A percentile compares a stretch with the other conserved stretches of the same genome.
Conservation (phyloP, 2,888 invertebrate species). For the Apamea crenata region DNA sequence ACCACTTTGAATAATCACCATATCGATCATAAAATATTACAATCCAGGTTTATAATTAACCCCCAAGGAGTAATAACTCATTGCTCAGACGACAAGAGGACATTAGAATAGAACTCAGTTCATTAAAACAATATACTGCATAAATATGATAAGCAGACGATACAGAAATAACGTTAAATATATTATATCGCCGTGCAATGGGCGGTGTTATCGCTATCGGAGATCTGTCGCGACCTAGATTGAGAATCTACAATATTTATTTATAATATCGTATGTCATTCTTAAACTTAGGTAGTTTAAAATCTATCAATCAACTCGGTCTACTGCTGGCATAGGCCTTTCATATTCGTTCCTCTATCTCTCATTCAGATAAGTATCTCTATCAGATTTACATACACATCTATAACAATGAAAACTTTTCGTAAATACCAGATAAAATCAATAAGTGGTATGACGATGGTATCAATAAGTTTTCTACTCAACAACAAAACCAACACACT, state of each 20-base stretch:
- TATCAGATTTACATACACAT: neutral
- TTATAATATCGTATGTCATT: constrained; percentile 15
- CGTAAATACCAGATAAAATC: neutral
- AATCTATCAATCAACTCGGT: neutral
- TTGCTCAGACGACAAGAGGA: constrained; percentile 11
- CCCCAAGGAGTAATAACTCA: constrained; percentile 26
- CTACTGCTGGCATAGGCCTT: neutral
- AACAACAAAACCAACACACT: no score
- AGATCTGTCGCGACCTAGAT: constrained; percentile 34
- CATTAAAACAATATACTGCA: constrained; percentile 15
- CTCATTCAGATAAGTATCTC: neutral
- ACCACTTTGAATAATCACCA: neutral
- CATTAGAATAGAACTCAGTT: constrained; percentile 27
- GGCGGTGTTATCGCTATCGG: constrained; percentile 19
- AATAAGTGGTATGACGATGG: no score
- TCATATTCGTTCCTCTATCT: neutral
- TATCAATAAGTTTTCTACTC: no score
- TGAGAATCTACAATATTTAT: constrained; percentile 3
- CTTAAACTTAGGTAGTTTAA: neutral
- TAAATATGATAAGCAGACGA: constrained; percentile 14
- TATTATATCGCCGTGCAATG: constrained; percentile 16
- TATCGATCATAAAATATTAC: constrained; percentile 11
- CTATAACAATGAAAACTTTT: neutral
- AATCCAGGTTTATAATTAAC: constrained; percentile 16
- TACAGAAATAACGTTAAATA: constrained; percentile 5